Evolutionary conservation across 2,888 invertebrate genomes (phyloP), one percentile per base, ranked within the genome.

Genomic region (Tinea semifulvella): DNA sequence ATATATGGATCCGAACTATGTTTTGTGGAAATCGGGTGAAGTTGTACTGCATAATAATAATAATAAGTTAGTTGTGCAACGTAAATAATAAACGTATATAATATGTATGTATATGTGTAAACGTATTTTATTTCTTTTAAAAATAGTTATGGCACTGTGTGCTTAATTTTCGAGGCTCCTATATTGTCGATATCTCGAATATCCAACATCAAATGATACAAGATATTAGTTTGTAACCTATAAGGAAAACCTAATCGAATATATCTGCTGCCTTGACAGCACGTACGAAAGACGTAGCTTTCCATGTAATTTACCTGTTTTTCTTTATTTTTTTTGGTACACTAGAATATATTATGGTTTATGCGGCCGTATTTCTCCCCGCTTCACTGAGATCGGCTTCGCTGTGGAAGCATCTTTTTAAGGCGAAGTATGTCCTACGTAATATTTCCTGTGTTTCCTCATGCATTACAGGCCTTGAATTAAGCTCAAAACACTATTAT

Each of bases 181-280:
- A 31, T 3, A 38, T 38, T 17, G 3, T 13, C 16, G 14, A 38
- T 38, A 18, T 25, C 6, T 25, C 31, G 27, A 11, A 27, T 27
- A 27, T 27, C 11, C 3, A 7, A 7, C 27, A 27, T 27, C 4
- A 27, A 31, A 31, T 31, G 2, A 13, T 2, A 14, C 6, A 31
- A 31, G n/a, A 31, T 40, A 22, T 40, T 40, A 40, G 3, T 4
- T 2, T 22, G 4, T 40, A 22, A 40, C 40, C 40, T 22, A 17
- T 10, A 22, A 40, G 22, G n/a, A 13, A 38, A 58, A 67, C 58
- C 57, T 68, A 73, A 72, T 73, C 67, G 66, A 72, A 69, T n/a
- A 69, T 66, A 73, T 74, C 68, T 67, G 69, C 65, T 59, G 56
- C 59, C 60, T 57, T 61, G 63, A 59, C 57, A 59, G 66, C 72